Percentiles rank a stretch among this genome's conserved stretches.
phyloP scores from a whole-genome alignment of 2,888 invertebrate species.

The Hipparchia sbordonii region DNA sequence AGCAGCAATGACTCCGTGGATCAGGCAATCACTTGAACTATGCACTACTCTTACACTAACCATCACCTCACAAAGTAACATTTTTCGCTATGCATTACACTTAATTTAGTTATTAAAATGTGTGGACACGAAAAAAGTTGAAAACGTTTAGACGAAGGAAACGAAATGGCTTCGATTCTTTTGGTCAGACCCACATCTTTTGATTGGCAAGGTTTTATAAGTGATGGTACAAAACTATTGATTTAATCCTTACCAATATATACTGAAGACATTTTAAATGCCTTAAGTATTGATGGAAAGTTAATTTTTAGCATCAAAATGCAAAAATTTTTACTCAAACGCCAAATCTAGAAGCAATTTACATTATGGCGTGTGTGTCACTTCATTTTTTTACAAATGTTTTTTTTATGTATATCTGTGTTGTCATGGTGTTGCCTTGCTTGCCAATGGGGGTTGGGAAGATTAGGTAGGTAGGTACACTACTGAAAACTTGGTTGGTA shows the following conservation, averaged over 20 bases:
- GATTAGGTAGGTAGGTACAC: no score
- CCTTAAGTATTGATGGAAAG: constrained; percentile 62
- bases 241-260: constrained; percentile 72
- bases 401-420: constrained; percentile 58
- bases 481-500: no score
- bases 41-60: constrained; percentile 64
- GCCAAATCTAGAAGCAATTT: constrained; percentile 81
- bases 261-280: constrained; percentile 75
- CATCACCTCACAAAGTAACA: constrained; percentile 52
- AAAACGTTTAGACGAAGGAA: constrained; percentile 61
- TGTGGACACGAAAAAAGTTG: constrained; percentile 39
- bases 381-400: constrained; percentile 59
- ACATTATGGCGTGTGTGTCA: constrained; percentile 84
- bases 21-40: constrained; percentile 68
- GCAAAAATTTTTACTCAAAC: constrained; percentile 73
- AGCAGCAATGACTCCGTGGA: constrained; percentile 69
- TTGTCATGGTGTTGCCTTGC: constrained; percentile 46
- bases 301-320: constrained; percentile 67
- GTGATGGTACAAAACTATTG: constrained; percentile 45
- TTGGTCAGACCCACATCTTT: constrained; percentile 74
- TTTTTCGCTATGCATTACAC: constrained; percentile 41
- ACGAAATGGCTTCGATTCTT: constrained; percentile 79
- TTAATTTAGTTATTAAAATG: constrained; percentile 3
- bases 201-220: constrained; percentile 50
- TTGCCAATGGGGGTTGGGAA: no score